A percentile compares a stretch with the other conserved stretches of the same genome.
Conservation (phyloP, 1,140 invertebrate genomes). For the Arion vulgaris region DNA sequence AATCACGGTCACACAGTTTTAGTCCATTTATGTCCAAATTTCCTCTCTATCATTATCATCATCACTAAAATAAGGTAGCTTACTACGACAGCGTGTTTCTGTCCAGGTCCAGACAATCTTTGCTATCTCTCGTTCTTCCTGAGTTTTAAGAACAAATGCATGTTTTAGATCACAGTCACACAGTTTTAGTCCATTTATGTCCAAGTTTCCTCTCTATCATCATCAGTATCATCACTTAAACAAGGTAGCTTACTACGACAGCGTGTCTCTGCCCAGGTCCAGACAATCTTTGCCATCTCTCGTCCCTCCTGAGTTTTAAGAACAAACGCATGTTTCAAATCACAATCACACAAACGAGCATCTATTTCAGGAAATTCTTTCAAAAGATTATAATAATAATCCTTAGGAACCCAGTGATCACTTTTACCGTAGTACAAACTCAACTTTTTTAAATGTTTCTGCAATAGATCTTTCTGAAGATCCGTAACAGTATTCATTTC, state of each 20-base stretch:
- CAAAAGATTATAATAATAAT: slow-evolving; percentile 79
- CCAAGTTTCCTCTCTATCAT: no score
- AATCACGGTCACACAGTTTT: slow-evolving; percentile 80
- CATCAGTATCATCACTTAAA: no score
- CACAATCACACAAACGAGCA: slow-evolving; percentile 78
- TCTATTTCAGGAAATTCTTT: slow-evolving; percentile 77
- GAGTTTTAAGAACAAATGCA: slow-evolving; percentile 81
- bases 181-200: no score
- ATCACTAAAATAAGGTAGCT: no score
- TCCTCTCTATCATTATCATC: no score
- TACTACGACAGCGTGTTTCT: slow-evolving; percentile 8
- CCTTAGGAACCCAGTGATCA: slow-evolving; percentile 84
- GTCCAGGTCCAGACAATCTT: slow-evolving; percentile 63
- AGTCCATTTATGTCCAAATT: no score
- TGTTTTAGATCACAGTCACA: slow-evolving; percentile 81
- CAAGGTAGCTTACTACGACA: neutral
- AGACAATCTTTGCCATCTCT: slow-evolving; percentile 76
- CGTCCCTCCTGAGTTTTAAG: slow-evolving; percentile 73
- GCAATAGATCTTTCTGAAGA: slow-evolving; percentile 68
- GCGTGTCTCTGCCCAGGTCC: slow-evolving; percentile 55
- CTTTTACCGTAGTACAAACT: slow-evolving; percentile 83
- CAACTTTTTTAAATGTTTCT: slow-evolving; percentile 73
- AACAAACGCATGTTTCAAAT: slow-evolving; percentile 84
- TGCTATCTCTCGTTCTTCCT: slow-evolving; percentile 76
- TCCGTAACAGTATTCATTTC: slow-evolving; percentile 72